Percentiles rank a stretch among this genome's conserved stretches.
Evolutionary conservation across 2,113 vertebrate genomes (phyloP).

Genomic region (Pachyramphus minor): DNA sequence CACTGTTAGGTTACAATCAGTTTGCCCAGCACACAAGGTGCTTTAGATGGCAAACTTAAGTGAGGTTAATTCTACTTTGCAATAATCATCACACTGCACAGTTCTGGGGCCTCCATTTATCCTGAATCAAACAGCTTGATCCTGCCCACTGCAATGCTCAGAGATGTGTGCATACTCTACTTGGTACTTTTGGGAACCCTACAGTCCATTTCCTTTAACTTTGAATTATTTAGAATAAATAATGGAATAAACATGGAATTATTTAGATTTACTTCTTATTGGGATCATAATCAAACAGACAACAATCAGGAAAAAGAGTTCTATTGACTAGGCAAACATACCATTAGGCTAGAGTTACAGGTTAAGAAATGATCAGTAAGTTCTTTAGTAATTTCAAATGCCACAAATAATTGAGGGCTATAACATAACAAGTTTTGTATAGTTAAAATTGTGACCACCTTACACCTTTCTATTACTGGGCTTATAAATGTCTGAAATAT

Average conservation of each 20-base stretch:
- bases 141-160: not conserved
- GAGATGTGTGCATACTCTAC: not conserved
- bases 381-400: not conserved
- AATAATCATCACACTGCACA: not conserved
- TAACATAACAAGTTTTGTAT: not conserved
- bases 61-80: not conserved
- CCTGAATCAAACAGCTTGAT: not conserved
- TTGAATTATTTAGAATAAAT: too few species aligned
- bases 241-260: not conserved
- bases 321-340: not conserved
- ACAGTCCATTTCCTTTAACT: not conserved
- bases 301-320: not conserved
- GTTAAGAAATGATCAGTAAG: not conserved
- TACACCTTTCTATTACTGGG: not conserved
- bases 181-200: not conserved
- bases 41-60: not conserved
- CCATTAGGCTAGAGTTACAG: not conserved
- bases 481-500: not conserved
- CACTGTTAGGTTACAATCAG: not conserved
- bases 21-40: not conserved
- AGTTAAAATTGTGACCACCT: not conserved
- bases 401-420: not conserved
- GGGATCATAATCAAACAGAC: not conserved
- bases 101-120: not conserved
- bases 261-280: not conserved